Conservation (phyloP, 1,140 invertebrate species). For the Euwallacea fornicatus region DNA sequence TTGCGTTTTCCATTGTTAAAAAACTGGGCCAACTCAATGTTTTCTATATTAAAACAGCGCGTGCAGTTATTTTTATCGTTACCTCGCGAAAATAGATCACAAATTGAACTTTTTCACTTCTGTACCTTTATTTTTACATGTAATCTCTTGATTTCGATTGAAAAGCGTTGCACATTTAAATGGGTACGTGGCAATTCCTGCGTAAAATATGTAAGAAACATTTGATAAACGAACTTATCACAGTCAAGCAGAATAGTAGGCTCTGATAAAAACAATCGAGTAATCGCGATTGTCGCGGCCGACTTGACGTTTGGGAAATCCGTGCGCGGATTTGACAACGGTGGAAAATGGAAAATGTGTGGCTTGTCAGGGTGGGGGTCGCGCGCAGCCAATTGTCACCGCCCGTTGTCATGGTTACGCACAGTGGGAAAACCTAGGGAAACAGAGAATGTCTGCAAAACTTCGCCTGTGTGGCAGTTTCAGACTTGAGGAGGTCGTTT, state of each 20-base stretch:
- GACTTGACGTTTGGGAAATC: slow-evolving; percentile 32
- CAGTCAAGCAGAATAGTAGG: slow-evolving; percentile 26
- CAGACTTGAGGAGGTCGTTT: no score
- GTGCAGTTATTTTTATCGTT: slow-evolving; percentile 31
- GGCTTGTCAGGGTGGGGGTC: slow-evolving; percentile 21
- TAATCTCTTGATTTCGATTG: background rate
- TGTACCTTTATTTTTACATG: slow-evolving; percentile 17
- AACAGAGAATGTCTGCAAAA: no score
- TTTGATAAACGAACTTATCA: slow-evolving; percentile 25
- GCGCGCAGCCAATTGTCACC: slow-evolving; percentile 27
- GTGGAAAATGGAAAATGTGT: slow-evolving; percentile 22
- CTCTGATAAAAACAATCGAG: slow-evolving; percentile 35
- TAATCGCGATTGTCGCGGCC: slow-evolving; percentile 32
- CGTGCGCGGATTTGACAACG: slow-evolving; percentile 33
- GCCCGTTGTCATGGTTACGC: slow-evolving; percentile 23
- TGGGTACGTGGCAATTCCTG: background rate
- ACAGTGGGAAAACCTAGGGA: slow-evolving; percentile 12
- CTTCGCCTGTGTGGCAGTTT: no score
- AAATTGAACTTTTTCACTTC: slow-evolving; percentile 17
- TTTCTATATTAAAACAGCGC: slow-evolving; percentile 31
- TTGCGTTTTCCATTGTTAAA: slow-evolving; percentile 24
- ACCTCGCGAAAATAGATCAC: slow-evolving; percentile 33
- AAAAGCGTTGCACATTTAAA: background rate
- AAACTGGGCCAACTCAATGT: slow-evolving; percentile 21
- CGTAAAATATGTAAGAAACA: slow-evolving; percentile 18